phyloP scores from a whole-genome alignment of 2,888 invertebrate species.

The Cerceris rybyensis region DNA sequence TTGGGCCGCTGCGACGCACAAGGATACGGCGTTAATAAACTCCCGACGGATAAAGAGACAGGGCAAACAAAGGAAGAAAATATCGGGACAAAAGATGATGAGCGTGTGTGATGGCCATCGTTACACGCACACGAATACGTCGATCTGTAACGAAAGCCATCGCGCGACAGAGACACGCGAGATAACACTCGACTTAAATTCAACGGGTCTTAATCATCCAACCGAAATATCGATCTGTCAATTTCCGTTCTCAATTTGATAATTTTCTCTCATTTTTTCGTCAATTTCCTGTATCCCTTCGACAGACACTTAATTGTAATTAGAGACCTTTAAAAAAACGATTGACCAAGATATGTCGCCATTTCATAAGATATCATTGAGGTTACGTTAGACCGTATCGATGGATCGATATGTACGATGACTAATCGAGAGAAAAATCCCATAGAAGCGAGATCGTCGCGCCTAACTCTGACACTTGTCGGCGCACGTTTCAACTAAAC shows the following conservation, averaged over 20 bases:
- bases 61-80: background rate
- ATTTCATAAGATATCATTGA: background rate
- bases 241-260: no score
- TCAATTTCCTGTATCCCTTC: no score
- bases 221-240: no score
- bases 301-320: no score
- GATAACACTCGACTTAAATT: no score
- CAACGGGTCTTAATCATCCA: no score
- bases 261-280: no score
- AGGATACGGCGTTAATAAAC: slow-evolving; percentile 26
- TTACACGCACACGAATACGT: no score
- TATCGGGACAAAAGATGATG: no score
- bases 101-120: no score
- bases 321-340: background rate
- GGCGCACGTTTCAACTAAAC: slow-evolving; percentile 17
- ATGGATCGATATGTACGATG: background rate
- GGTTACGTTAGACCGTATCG: background rate
- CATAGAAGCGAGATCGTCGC: background rate
- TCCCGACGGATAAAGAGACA: slow-evolving; percentile 1
- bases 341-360: background rate
- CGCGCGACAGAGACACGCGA: no score
- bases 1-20: slow-evolving; percentile 49
- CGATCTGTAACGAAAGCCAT: no score
- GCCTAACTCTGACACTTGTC: slow-evolving; percentile 11
- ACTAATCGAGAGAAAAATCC: background rate